A percentile compares a stretch with the other conserved stretches of the same genome.
Evolutionary conservation across 2,888 invertebrate genomes (phyloP).

Genomic region (Patella depressa): DNA sequence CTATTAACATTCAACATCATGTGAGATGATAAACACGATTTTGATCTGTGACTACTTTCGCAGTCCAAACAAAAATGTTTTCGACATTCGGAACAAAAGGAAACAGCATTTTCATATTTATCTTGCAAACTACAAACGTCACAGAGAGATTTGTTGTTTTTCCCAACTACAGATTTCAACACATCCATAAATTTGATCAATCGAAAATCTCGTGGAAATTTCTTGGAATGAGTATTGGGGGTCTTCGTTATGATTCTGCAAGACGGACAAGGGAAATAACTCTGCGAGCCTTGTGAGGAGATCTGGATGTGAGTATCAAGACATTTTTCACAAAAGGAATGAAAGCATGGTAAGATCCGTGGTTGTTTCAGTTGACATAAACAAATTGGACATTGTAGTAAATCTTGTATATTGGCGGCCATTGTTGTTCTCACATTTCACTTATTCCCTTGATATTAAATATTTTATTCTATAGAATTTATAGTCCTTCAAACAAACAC

Average conservation of each 20-base stretch:
- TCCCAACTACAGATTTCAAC: constrained; percentile 17
- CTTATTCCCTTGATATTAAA: no score
- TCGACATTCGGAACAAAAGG: constrained; percentile 40
- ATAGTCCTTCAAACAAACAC: no score
- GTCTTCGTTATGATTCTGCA: constrained; percentile 34
- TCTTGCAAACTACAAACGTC: constrained; percentile 28
- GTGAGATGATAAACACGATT: constrained; percentile 33
- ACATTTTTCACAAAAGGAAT: constrained; percentile 42
- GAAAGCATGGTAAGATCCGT: constrained; percentile 41
- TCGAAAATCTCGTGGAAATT: constrained; percentile 44
- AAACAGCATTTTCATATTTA: constrained; percentile 14
- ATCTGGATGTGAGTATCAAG: constrained; percentile 35
- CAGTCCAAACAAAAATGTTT: constrained; percentile 39
- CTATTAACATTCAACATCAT: constrained; percentile 20
- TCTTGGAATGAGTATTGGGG: constrained; percentile 33
- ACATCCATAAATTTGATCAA: constrained; percentile 37
- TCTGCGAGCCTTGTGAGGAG: constrained; percentile 6
- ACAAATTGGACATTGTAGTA: constrained; percentile 45
- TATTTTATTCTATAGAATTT: no score
- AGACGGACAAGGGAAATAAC: constrained; percentile 41
- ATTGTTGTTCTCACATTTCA: neutral
- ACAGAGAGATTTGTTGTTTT: constrained; percentile 26
- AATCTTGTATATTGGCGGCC: constrained; percentile 21
- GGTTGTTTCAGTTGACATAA: constrained; percentile 37
- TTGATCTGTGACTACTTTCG: constrained; percentile 22